Evolutionary conservation across 92 coral and sea anemone species (phyloP).

Genomic region (Montipora capitata): DNA sequence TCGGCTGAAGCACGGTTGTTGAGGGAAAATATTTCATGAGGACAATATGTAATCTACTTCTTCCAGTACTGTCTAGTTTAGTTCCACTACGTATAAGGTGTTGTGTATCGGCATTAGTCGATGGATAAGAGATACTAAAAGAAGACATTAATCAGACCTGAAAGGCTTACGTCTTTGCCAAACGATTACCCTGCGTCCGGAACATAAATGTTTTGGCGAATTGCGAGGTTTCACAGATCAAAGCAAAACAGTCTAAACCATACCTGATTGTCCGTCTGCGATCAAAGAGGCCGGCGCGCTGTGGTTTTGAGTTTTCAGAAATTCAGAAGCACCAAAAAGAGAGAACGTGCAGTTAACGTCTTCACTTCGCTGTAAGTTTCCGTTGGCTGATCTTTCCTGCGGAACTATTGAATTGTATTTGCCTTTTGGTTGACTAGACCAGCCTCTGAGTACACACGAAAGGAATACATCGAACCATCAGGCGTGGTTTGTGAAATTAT

Average conservation of each 20-base stretch:
- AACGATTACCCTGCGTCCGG: not conserved
- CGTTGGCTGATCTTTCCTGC: not conserved
- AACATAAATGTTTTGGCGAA: slow-evolving; percentile 19
- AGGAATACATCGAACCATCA: slow-evolving; percentile 79
- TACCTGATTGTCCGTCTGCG: slow-evolving; percentile 33
- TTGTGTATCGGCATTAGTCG: no score
- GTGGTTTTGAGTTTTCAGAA: slow-evolving; percentile 6
- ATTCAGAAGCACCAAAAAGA: slow-evolving; percentile 18
- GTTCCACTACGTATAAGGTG: no score
- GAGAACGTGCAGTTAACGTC: slow-evolving; percentile 12
- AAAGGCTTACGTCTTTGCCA: not conserved
- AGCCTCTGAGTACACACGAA: slow-evolving; percentile 59
- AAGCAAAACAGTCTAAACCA: slow-evolving; percentile 20
- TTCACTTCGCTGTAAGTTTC: not conserved
- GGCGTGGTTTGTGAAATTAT: slow-evolving; percentile 99
- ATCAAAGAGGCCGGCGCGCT: slow-evolving; percentile 45
- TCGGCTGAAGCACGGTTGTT: no score
- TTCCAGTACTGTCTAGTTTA: no score
- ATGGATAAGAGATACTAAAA: no score
- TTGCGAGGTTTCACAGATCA: not conserved
- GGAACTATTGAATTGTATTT: not conserved
- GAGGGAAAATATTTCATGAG: no score
- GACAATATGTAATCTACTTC: no score
- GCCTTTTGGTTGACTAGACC: slow-evolving; percentile 37
- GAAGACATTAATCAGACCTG: not conserved